Conservation (phyloP, 2,888 invertebrate genomes). For the Pharmacophagus antenor region DNA sequence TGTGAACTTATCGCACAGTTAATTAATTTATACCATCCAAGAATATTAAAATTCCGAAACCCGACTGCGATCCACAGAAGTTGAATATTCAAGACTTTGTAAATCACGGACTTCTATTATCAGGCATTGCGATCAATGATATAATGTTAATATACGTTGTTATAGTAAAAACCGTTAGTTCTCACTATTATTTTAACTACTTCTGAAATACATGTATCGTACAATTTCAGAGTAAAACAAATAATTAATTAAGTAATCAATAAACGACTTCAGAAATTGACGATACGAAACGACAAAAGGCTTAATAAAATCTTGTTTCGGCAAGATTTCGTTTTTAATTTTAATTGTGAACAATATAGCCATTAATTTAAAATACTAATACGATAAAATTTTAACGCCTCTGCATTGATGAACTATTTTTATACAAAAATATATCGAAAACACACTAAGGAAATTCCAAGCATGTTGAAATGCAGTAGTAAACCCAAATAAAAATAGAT, state of each 20-base stretch:
- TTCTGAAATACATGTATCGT: neutral
- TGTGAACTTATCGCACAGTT: conserved; percentile 36
- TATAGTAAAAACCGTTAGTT: neutral
- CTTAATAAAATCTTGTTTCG: no score
- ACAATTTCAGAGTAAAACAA: neutral
- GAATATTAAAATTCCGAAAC: conserved; percentile 3
- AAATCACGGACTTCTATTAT: neutral
- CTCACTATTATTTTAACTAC: neutral
- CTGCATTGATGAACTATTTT: no score
- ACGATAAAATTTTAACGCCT: no score
- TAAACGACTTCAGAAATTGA: no score
- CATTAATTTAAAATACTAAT: no score
- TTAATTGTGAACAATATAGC: no score
- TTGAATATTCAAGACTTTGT: neutral
- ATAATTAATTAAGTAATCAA: neutral
- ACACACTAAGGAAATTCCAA: conserved; percentile 3
- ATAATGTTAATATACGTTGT: no score
- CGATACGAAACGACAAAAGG: no score
- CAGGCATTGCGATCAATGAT: neutral
- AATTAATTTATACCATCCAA: neutral
- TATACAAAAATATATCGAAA: neutral
- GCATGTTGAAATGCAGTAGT: conserved; percentile 44
- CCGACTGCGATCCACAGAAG: neutral
- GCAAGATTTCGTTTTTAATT: no score
- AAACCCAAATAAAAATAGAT: conserved; percentile 51